Evolutionary conservation across 2,888 invertebrate species (phyloP), one percentile per base, ranked within the genome.

Genomic region (Eulithis testata): DNA sequence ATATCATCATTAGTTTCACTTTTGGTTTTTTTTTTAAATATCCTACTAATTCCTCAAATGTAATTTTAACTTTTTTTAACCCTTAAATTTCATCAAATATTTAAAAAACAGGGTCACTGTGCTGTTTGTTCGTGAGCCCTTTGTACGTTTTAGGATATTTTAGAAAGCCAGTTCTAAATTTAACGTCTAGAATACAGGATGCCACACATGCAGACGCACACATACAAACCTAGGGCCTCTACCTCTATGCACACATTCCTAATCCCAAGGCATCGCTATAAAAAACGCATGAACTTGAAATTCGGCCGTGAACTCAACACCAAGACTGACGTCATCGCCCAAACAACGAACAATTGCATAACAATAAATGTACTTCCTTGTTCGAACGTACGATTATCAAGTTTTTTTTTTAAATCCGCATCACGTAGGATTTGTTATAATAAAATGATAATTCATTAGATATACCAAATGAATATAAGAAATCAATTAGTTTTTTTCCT

Each of bases 321-420:
- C 78, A 75, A 78, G 78, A 68, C 55, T 89, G 88, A 90, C 90
- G 90, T 90, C 90, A 90, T 69, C 80, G 60, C 77, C 77, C 82
- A 84, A 84, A 85, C 85, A 83, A 83, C 83, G 79, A 79, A 81
- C 87, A 88, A 86, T 90, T 90, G 89, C 90, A 90, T 90, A 90
- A 89, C 80, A 85, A 86, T 87, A 82, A 77, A 77, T 76, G 73
- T 73, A 74, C 74, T 74, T 75, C 73, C 73, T 68, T 47, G 60
- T 72, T 71, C 63, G 60, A 63, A 67, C 60, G 69, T 68, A 60
- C 60, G 64, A 67, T 68, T 69, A 70, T 53, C 65, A 61, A 65
- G 63, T 65, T 63, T 60, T 56, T 61, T 47, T 8, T 3, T 8
- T 6, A 14, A 6, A n/a, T n/a, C 6, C 8, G 44, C 44, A 44